phyloP scores from a whole-genome alignment of 2,888 invertebrate genomes.

The Caenorhabditis sp. region DNA sequence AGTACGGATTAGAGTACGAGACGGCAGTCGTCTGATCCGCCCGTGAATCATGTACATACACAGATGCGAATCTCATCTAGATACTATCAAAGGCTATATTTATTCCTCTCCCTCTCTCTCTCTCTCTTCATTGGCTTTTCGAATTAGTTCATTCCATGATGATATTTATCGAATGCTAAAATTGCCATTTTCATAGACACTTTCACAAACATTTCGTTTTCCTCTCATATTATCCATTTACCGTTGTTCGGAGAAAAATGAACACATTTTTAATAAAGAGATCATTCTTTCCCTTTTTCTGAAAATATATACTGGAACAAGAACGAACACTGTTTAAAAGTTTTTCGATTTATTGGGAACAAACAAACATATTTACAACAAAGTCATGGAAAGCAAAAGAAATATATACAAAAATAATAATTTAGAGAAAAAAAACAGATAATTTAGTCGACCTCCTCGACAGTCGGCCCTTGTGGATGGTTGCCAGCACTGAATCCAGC shows the following conservation, averaged over 20 bases:
- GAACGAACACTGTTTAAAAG: no score
- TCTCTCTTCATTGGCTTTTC: not conserved
- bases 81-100: constrained; percentile 2
- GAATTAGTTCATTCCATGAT: constrained; percentile 38
- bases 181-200: constrained; percentile 50
- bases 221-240: not conserved
- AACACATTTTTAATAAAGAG: not conserved
- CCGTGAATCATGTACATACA: not conserved
- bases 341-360: no score
- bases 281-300: not conserved
- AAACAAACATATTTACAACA: no score
- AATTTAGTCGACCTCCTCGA: constrained; percentile 1
- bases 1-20: constrained; percentile 77
- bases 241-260: not conserved
- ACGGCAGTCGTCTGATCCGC: constrained; percentile 69
- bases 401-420: no score
- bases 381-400: no score
- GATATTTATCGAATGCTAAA: constrained; percentile 37
- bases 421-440: no score
- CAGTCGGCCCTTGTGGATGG: constrained; percentile 14
- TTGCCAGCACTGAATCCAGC: constrained; percentile 5
- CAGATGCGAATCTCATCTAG: constrained; percentile 5
- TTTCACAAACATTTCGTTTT: constrained; percentile 10
- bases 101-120: no score
- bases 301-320: no score